Conservation (phyloP, 2,888 invertebrate species). For the Dione juno region DNA sequence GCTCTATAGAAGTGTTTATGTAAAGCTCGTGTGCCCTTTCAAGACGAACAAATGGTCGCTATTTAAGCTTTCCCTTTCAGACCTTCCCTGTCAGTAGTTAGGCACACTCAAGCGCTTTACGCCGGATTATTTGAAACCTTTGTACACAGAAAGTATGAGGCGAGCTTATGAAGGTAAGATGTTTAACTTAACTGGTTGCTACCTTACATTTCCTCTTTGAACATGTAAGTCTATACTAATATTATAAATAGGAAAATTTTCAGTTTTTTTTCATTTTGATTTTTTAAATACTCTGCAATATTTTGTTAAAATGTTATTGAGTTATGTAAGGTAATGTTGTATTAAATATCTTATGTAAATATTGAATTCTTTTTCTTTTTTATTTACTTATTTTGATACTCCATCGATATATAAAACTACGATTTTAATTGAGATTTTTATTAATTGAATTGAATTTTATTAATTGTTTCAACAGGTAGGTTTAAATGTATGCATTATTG, state of each 20-base stretch:
- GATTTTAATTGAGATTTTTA: too few relatives aligned
- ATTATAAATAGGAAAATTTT: too few relatives aligned
- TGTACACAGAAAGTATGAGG: conserved; percentile 28
- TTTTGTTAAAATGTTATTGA: too few relatives aligned
- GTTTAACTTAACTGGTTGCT: conserved; percentile 11
- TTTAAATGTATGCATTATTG: too few relatives aligned
- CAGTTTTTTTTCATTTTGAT: background rate
- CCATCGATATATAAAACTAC: too few relatives aligned
- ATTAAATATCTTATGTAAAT: too few relatives aligned
- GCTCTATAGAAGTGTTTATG: conserved; percentile 23
- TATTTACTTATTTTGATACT: too few relatives aligned
- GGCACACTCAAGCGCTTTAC: conserved; percentile 35
- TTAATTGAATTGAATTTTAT: too few relatives aligned
- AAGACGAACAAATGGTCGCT: conserved; percentile 34
- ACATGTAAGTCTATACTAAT: background rate
- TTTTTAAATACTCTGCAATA: too few relatives aligned
- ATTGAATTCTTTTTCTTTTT: too few relatives aligned
- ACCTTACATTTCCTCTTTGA: conserved; percentile 14
- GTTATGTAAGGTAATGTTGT: too few relatives aligned
- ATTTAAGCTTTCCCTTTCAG: conserved; percentile 35
- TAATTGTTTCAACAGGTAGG: too few relatives aligned
- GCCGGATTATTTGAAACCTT: conserved; percentile 38
- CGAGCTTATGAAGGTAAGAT: conserved; percentile 34
- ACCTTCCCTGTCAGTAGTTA: conserved; percentile 32
- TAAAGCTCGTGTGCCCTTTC: conserved; percentile 29